Evolutionary conservation across 2,888 invertebrate genomes (phyloP), one percentile per base, ranked within the genome.

Genomic region (Apeira syringaria): DNA sequence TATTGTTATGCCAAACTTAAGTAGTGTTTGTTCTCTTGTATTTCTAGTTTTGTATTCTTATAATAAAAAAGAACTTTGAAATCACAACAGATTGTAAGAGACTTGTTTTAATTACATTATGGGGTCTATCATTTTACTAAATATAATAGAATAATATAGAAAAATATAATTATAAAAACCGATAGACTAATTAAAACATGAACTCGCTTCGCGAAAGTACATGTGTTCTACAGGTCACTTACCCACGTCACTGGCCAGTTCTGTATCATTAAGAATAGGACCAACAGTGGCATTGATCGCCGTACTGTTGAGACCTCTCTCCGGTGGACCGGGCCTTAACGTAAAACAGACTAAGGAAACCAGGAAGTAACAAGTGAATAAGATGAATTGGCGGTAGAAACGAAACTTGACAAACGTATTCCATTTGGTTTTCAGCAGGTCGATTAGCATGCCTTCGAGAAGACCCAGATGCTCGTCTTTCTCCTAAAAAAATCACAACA

Each of bases 401-500:
- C 98, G 96, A 51, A 94, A 95, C 82, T 97, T 97, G 1, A 98
- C 98, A 77, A 98, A 99, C 0, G 98, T 96, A 66, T 98, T 97
- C 99, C 99, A 99, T 90, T 99, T 99, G 2, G 98, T 98, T 72
- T 98, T 95, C 6, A 99, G 84, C 8, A 99, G 91, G 76, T 99
- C 98, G 10, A 98, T 96, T 29, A 99, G 87, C 59, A 98, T 94
- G 0, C 99, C 99, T 74, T 99, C 98, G 88, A 99, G 93, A 37
- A 99, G 91, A 62, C 98, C 98, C 62, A 99, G 91, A 87, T 99
- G 99, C 68, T 97, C 97, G 59, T 96, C 94, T 86, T 96, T 97
- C 67, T 98, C 98, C 98, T 98, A 2, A 7, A 41, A n/a, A 15
- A 15, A 3, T 15, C 15, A 4, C 15, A 15, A 15, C n/a, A n/a